These are phyloP conservation scores for Monodelphis domestica DNA, from an alignment of 2,797 vertebrate species.

Conservation along the genomic window DNA sequence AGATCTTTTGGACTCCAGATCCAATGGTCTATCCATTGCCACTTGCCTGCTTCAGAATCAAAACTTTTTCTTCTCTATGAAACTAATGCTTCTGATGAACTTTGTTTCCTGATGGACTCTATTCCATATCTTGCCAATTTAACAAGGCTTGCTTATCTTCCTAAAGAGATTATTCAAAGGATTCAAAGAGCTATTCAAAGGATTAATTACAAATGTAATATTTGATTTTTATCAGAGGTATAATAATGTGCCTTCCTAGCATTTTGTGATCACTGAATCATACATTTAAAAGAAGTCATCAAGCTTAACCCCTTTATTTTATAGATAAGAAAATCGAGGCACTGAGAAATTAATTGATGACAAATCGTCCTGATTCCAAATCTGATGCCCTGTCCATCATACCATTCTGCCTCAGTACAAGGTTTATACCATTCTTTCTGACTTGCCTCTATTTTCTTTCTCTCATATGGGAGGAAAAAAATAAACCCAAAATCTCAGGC, in stretches of 20 bases:
- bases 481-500: background rate
- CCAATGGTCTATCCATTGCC: background rate
- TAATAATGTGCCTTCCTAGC: constrained; percentile 30
- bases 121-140: constrained; percentile 29
- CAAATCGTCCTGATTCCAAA: background rate
- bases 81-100: constrained; percentile 2
- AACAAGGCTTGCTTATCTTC: too few species aligned
- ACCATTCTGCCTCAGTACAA: too few species aligned
- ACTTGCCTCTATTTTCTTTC: background rate
- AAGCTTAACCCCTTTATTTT: background rate
- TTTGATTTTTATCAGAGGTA: constrained; percentile 50
- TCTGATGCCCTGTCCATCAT: background rate
- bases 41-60: background rate
- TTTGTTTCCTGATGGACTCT: constrained; percentile 38
- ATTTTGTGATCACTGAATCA: background rate
- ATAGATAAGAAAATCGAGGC: background rate
- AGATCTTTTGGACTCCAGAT: background rate
- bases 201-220: constrained; percentile 42
- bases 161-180: too few species aligned
- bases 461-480: background rate
- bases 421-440: background rate
- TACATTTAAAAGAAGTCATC: background rate
- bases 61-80: constrained; percentile 5
- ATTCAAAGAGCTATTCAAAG: too few species aligned
- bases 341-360: background rate